phyloP scores from a whole-genome alignment of 2,113 vertebrate species.

The Stigmatopora nigra region DNA sequence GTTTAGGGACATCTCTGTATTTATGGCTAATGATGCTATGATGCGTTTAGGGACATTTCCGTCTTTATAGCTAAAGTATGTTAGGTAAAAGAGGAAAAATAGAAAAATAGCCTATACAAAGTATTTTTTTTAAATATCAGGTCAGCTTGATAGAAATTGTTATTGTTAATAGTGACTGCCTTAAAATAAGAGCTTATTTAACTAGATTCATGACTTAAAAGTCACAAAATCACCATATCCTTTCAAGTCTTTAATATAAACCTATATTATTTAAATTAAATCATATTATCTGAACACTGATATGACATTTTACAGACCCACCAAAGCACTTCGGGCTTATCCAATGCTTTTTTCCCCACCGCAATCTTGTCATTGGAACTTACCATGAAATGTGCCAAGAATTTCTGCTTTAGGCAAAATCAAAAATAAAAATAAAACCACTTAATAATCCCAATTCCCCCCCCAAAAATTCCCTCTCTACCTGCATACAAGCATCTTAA shows the following conservation, averaged over 20 bases:
- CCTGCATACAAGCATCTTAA: constrained; percentile 7
- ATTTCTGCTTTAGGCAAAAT: not conserved
- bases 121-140: not conserved
- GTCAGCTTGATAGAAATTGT: not conserved
- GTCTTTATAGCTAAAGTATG: not conserved
- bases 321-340: not conserved
- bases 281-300: not conserved
- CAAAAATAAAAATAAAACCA: not conserved
- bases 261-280: not conserved
- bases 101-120: not conserved
- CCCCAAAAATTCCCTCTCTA: no score
- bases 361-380: not conserved
- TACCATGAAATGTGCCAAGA: not conserved
- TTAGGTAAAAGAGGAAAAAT: not conserved
- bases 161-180: not conserved
- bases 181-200: not conserved
- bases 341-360: not conserved
- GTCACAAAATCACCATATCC: not conserved
- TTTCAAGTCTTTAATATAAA: not conserved
- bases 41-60: no score
- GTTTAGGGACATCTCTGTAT: no score
- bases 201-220: not conserved
- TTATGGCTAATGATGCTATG: no score
- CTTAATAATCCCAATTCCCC: no score
- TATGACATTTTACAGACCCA: not conserved